A percentile compares a stretch with the other conserved stretches of the same genome.
Evolutionary conservation across 2,888 invertebrate species (phyloP).

Genomic region (Rhagophthalmus giganteus): DNA sequence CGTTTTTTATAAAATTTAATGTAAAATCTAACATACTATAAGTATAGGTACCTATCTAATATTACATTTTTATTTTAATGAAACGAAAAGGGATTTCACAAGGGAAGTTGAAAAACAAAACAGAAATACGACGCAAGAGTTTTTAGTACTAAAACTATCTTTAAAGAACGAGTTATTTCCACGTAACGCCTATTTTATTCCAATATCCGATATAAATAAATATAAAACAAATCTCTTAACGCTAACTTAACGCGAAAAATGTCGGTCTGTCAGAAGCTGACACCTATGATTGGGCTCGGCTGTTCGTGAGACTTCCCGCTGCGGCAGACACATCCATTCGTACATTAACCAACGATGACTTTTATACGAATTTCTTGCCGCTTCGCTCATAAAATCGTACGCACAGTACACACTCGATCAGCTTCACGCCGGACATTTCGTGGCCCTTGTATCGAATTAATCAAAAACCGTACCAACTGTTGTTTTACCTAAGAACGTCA

Average conservation of each 20-base stretch:
- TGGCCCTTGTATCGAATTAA: slow-evolving; percentile 34
- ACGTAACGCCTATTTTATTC: no score
- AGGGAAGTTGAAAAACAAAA: no score
- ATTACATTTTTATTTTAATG: no score
- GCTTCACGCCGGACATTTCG: slow-evolving; percentile 27
- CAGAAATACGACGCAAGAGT: no score
- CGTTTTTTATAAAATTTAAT: no score
- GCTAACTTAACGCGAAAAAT: slow-evolving; percentile 18
- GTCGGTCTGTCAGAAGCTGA: slow-evolving; percentile 40
- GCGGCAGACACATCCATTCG: slow-evolving; percentile 45
- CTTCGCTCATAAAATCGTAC: slow-evolving; percentile 13
- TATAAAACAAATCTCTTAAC: slow-evolving; percentile 3
- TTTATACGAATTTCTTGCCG: slow-evolving; percentile 26
- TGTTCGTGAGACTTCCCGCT: slow-evolving; percentile 45
- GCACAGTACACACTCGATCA: slow-evolving; percentile 23
- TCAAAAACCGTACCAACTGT: slow-evolving; percentile 29
- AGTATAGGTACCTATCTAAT: neutral
- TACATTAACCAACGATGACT: slow-evolving; percentile 30
- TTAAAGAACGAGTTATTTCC: no score
- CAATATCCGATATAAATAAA: no score
- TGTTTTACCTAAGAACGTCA: slow-evolving; percentile 31
- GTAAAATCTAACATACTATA: no score
- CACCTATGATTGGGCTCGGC: slow-evolving; percentile 44
- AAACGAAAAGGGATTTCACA: no score
- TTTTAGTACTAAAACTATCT: no score